Percentiles rank a stretch among this genome's conserved stretches.
These are phyloP conservation scores for Xestia rhomboidea DNA, from an alignment of 2,888 invertebrate genomes.

Conservation along the genomic window DNA sequence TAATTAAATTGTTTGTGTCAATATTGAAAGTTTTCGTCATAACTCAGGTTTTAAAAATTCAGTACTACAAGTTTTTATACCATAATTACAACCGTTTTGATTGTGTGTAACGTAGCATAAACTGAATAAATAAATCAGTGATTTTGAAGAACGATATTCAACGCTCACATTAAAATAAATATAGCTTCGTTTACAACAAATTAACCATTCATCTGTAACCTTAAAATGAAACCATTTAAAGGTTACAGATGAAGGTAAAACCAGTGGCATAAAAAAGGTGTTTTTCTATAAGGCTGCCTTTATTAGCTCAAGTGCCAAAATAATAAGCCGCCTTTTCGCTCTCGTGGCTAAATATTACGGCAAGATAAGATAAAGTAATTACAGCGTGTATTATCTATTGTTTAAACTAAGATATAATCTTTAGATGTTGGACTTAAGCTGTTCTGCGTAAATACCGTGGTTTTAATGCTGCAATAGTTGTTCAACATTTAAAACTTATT, in stretches of 20 bases:
- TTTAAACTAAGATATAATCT: constrained; percentile 71
- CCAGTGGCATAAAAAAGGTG: neutral
- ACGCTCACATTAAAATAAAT: neutral
- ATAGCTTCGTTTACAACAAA: neutral
- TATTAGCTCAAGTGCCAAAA: constrained; percentile 53
- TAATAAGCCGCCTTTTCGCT: constrained; percentile 41
- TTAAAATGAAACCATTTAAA: neutral
- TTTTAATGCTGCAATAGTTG: constrained; percentile 51
- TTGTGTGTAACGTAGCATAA: neutral
- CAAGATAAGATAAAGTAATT: constrained; percentile 75
- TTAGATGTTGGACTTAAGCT: constrained; percentile 60
- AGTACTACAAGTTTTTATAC: neutral
- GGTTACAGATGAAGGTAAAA: neutral
- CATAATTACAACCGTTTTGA: neutral
- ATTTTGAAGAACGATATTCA: neutral
- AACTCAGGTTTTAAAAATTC: neutral
- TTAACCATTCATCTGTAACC: too few species aligned
- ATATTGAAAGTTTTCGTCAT: neutral
- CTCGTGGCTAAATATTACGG: constrained; percentile 59
- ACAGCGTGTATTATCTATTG: constrained; percentile 72
- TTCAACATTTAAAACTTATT: constrained; percentile 55
- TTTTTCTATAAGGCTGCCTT: neutral
- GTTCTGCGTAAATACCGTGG: constrained; percentile 58
- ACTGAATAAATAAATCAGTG: neutral
- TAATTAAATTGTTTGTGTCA: neutral